Percentiles rank a stretch among this genome's conserved stretches.
phyloP scores from a whole-genome alignment of 2,797 vertebrate species.

The Stomatorhinus walkeri region DNA sequence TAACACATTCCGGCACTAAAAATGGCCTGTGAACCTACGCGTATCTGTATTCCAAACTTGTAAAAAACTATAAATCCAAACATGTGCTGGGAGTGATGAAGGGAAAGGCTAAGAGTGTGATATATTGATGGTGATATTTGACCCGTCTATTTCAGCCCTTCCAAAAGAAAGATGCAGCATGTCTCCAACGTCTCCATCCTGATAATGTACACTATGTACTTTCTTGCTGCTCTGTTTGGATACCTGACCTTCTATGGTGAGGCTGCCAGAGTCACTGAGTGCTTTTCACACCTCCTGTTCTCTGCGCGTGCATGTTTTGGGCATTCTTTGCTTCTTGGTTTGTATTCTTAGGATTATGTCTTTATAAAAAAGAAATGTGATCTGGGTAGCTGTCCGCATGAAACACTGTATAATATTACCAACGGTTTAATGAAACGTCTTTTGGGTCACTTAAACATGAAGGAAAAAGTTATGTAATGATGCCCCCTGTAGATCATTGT shows the following conservation, averaged over 20 bases:
- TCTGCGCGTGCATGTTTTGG: not conserved
- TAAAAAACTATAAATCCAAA: not conserved
- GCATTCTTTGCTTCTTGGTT: not conserved
- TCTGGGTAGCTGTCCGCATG: not conserved
- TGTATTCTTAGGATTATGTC: not conserved
- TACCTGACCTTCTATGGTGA: constrained; percentile 96
- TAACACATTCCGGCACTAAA: not conserved
- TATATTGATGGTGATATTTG: constrained; percentile 23
- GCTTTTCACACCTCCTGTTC: constrained; percentile 3
- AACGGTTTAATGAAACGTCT: not conserved
- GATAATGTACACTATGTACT: constrained; percentile 97
- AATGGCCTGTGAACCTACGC: not conserved
- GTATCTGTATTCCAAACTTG: not conserved
- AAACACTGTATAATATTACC: not conserved
- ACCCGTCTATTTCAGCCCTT: constrained; percentile 60
- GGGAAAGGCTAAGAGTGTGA: not conserved
- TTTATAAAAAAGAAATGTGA: not conserved
- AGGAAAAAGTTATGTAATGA: not conserved
- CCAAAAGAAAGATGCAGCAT: constrained; percentile 87
- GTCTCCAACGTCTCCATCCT: constrained; percentile 91
- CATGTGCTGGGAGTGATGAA: not conserved
- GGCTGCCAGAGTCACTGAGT: constrained; percentile 26
- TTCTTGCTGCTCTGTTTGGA: constrained; percentile 93
- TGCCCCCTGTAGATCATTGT: constrained; percentile 24
- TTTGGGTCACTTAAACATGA: not conserved